Percentiles rank a stretch among this genome's conserved stretches.
Evolutionary conservation across 2,888 invertebrate genomes (phyloP).

Genomic region (Polylopha cassiicola): DNA sequence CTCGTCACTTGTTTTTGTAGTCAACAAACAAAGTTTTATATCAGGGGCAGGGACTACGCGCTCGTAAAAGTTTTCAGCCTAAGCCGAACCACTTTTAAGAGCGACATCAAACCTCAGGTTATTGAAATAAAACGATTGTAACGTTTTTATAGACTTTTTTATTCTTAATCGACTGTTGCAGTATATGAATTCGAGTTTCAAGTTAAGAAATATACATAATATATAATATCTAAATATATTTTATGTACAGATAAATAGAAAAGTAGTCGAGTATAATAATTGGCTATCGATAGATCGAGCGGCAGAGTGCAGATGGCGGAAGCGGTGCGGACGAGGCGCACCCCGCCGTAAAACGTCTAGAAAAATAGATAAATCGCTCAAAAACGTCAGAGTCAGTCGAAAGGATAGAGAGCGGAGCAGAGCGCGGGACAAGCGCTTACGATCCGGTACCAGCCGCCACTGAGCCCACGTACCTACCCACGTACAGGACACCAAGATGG

Average conservation of each 20-base stretch:
- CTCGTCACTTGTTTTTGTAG: no score
- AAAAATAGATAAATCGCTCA: slow-evolving; percentile 78
- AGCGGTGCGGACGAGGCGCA: slow-evolving; percentile 75
- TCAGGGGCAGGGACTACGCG: no score
- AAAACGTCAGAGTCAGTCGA: slow-evolving; percentile 76
- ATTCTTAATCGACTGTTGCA: slow-evolving; percentile 76
- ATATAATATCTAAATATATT: slow-evolving; percentile 77
- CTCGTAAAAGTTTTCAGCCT: no score
- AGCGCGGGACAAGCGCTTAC: slow-evolving; percentile 27
- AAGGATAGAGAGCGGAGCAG: slow-evolving; percentile 62
- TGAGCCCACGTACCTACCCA: no score
- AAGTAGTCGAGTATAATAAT: slow-evolving; percentile 76
- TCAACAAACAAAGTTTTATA: no score
- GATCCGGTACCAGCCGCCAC: no score
- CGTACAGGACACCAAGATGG: no score
- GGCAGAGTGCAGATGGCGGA: slow-evolving; percentile 68
- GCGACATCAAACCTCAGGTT: no score
- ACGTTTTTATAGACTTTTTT: slow-evolving; percentile 47
- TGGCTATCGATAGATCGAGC: slow-evolving; percentile 75
- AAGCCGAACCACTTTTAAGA: no score
- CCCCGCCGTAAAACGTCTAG: slow-evolving; percentile 76
- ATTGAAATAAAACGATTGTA: slow-evolving; percentile 21
- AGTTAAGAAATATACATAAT: slow-evolving; percentile 77
- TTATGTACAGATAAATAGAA: slow-evolving; percentile 77
- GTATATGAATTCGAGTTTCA: slow-evolving; percentile 75